A percentile compares a stretch with the other conserved stretches of the same genome.
Conservation (phyloP, 2,797 vertebrate genomes). For the Chelon auratus region DNA sequence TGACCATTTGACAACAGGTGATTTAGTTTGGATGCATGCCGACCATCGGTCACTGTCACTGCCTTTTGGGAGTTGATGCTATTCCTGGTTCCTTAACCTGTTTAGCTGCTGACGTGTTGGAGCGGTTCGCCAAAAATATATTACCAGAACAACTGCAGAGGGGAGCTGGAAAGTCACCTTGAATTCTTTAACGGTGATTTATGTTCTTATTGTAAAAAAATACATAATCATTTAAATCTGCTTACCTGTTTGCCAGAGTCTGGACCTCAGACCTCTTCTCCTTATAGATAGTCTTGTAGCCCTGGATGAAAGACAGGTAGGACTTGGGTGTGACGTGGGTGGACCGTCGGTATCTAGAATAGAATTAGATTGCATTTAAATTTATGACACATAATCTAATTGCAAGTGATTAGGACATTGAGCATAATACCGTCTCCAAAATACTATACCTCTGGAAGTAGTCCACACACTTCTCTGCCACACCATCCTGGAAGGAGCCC, state of each 20-base stretch:
- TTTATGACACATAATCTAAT: neutral
- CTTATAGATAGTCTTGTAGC: slow-evolving; percentile 92
- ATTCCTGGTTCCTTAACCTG: neutral
- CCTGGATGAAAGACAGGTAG: slow-evolving; percentile 96
- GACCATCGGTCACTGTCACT: neutral
- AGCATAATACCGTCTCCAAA: too few species aligned
- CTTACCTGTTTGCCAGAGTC: slow-evolving; percentile 91
- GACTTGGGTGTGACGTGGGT: slow-evolving; percentile 97
- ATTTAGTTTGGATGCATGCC: neutral
- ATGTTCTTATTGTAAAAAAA: neutral
- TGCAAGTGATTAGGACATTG: too few species aligned
- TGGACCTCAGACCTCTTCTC: slow-evolving; percentile 91
- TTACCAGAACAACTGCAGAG: neutral
- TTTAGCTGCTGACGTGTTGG: neutral
- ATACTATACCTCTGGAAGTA: slow-evolving; percentile 92
- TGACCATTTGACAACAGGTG: neutral
- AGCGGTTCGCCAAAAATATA: neutral
- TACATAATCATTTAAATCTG: neutral
- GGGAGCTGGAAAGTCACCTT: neutral
- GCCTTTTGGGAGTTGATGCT: slow-evolving; percentile 5
- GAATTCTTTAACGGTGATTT: neutral
- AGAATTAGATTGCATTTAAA: slow-evolving; percentile 17
- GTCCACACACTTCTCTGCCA: slow-evolving; percentile 94
- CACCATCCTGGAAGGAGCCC: slow-evolving; percentile 96
- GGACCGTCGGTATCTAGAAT: slow-evolving; percentile 89